A percentile compares a stretch with the other conserved stretches of the same genome.
These are phyloP conservation scores for Orussus abietinus DNA, from an alignment of 1,140 invertebrate species.

Conservation along the genomic window DNA sequence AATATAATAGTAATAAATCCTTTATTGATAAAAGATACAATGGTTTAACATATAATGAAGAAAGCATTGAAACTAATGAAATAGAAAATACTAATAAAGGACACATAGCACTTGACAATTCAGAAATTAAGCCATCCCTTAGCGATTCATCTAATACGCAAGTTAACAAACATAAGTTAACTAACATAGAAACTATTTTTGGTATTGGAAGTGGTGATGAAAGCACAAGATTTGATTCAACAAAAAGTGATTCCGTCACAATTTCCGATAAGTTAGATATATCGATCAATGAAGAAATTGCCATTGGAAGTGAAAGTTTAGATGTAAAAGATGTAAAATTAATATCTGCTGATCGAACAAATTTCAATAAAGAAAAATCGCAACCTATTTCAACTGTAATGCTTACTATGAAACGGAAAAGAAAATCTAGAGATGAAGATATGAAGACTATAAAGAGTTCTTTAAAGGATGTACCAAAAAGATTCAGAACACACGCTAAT, in stretches of 20 bases:
- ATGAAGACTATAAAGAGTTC: conserved; percentile 24
- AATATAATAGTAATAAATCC: not conserved
- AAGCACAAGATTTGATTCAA: conserved; percentile 1
- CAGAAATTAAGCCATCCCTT: too few relatives aligned
- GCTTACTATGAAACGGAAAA: conserved; percentile 26
- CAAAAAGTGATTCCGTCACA: not conserved
- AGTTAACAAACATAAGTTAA: not conserved
- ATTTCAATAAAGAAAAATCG: conserved; percentile 16
- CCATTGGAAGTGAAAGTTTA: not conserved
- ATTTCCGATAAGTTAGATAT: not conserved
- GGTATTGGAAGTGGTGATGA: conserved; percentile 26
- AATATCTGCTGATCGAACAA: conserved; percentile 11
- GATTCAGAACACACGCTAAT: too few relatives aligned
- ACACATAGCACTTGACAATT: too few relatives aligned
- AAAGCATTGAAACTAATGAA: too few relatives aligned
- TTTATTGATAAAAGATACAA: conserved; percentile 15
- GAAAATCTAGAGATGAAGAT: conserved; percentile 24
- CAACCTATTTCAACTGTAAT: conserved; percentile 18
- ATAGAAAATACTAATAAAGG: too few relatives aligned
- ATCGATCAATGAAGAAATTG: not conserved
- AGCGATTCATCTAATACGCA: too few relatives aligned
- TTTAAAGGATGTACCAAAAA: conserved; percentile 12
- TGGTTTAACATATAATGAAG: too few relatives aligned
- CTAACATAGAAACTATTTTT: conserved; percentile 23
- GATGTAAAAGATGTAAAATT: conserved; percentile 13